phyloP scores from a whole-genome alignment of 2,888 invertebrate species.

The Plutella xylostella region DNA sequence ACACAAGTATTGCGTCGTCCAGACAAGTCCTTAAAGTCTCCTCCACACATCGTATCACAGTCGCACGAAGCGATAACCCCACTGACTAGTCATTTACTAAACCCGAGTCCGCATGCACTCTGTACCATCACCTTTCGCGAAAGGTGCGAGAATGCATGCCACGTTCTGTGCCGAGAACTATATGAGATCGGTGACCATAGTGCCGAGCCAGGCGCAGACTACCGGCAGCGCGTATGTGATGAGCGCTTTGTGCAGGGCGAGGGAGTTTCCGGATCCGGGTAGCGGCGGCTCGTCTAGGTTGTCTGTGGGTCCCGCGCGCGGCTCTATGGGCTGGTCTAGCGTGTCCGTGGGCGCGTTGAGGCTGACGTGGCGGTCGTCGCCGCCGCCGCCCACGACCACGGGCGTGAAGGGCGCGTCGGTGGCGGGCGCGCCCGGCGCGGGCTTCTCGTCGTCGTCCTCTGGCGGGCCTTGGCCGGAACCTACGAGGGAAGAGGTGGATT shows the following conservation, averaged over 20 bases:
- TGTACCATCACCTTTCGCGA: conserved; percentile 7
- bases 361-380: conserved; percentile 32
- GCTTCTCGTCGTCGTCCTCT: conserved; percentile 22
- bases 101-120: background rate
- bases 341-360: conserved; percentile 20
- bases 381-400: conserved; percentile 31
- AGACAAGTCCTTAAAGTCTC: background rate
- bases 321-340: conserved; percentile 29
- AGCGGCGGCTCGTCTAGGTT: conserved; percentile 37
- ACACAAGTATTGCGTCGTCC: background rate
- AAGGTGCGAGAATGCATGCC: background rate
- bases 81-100: conserved; percentile 3
- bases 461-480: conserved; percentile 40
- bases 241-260: conserved; percentile 73
- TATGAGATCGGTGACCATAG: conserved; percentile 84
- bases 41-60: conserved; percentile 1
- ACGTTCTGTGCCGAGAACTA: conserved; percentile 46
- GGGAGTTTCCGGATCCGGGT: conserved; percentile 40
- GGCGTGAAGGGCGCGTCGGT: conserved; percentile 37
- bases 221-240: conserved; percentile 84
- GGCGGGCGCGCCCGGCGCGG: conserved; percentile 16
- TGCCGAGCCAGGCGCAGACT: conserved; percentile 87
- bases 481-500: conserved; percentile 16
- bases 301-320: conserved; percentile 20
- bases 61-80: background rate